Evolutionary conservation across 2,797 vertebrate species (phyloP).

Genomic region (Nyctibius grandis): DNA sequence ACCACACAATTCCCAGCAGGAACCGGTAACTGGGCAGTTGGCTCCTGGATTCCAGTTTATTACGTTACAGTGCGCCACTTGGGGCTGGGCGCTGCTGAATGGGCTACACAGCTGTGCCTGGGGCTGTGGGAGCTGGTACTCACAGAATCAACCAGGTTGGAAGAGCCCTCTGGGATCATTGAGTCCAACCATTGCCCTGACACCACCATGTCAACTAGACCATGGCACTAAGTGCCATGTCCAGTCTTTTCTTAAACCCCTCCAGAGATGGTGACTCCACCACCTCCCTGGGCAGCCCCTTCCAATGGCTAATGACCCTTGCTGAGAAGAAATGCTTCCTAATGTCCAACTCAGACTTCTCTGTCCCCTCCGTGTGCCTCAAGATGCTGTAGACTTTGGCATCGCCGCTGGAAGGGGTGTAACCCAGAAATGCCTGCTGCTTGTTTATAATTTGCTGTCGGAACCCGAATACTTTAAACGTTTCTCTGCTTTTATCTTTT

Average conservation of each 20-base stretch:
- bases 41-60: neutral
- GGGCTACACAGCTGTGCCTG: neutral
- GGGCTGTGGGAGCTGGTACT: neutral
- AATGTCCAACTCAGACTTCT: too few species aligned
- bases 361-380: rapidly evolving
- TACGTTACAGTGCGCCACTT: neutral
- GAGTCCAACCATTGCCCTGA: too few species aligned
- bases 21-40: rapidly evolving
- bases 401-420: neutral
- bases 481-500: neutral
- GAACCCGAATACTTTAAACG: neutral
- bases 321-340: too few species aligned
- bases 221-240: too few species aligned
- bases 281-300: too few species aligned
- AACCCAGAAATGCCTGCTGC: neutral
- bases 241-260: too few species aligned
- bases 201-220: too few species aligned
- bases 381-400: neutral
- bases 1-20: neutral
- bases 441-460: neutral
- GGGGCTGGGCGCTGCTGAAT: neutral
- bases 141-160: too few species aligned
- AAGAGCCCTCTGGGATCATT: too few species aligned
- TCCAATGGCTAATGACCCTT: too few species aligned
- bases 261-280: too few species aligned